Evolutionary conservation across 23 tunicate genomes (phyloP).

Genomic region (Diplosoma virens): DNA sequence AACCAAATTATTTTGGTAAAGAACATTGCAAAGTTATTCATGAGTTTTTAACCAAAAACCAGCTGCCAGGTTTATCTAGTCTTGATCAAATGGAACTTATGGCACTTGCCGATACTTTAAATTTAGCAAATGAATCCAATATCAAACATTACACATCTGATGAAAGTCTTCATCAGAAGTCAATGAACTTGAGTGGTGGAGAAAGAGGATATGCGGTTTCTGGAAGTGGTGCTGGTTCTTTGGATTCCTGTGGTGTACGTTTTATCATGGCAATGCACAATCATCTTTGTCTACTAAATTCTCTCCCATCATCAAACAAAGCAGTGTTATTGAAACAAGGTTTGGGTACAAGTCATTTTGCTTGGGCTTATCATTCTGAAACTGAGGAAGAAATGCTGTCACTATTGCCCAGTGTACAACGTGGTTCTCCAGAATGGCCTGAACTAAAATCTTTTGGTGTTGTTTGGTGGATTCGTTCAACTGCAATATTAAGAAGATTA

Average conservation of each 20-base stretch:
- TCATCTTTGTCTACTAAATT: conserved; percentile 65
- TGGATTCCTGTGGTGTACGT: conserved; percentile 82
- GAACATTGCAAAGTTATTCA: conserved; percentile 85
- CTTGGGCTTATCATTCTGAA: conserved; percentile 99
- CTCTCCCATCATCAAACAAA: conserved; percentile 63
- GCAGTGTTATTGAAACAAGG: conserved; percentile 54
- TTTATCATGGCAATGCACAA: conserved; percentile 89
- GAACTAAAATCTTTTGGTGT: conserved; percentile 70
- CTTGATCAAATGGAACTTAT: conserved; percentile 85
- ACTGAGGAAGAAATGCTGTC: conserved; percentile 91
- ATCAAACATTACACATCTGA: neutral
- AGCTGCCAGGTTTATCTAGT: conserved; percentile 72
- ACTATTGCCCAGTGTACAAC: conserved; percentile 60
- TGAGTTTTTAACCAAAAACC: conserved; percentile 58
- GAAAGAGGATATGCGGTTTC: conserved; percentile 84
- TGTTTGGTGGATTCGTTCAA: conserved; percentile 90
- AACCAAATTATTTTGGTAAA: conserved; percentile 77
- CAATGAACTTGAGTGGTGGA: conserved; percentile 37
- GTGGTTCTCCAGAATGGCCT: conserved; percentile 76
- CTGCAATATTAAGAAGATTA: conserved; percentile 37
- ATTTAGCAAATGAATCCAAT: conserved; percentile 48
- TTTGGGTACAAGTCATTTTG: conserved; percentile 75
- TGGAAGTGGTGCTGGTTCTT: conserved; percentile 63
- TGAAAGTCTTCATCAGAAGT: neutral
- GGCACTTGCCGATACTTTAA: conserved; percentile 84